A percentile compares a stretch with the other conserved stretches of the same genome.
Conservation (phyloP, 1,140 invertebrate species). For the Notospermus geniculatus region DNA sequence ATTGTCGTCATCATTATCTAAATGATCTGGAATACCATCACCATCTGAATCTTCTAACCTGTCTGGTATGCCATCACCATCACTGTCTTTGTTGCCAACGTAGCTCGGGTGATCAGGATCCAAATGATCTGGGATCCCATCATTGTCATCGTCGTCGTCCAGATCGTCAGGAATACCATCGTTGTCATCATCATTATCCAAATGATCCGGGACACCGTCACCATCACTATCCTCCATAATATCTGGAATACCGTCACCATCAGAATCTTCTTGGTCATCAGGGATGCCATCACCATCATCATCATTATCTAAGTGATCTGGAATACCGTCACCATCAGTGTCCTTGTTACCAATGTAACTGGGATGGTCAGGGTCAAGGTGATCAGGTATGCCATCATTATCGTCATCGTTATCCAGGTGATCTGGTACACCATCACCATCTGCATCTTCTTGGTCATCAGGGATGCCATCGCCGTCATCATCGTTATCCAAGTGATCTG, state of each 20-base stretch:
- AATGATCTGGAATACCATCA: constrained; percentile 39
- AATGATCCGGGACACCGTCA: constrained; percentile 28
- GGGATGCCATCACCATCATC: constrained; percentile 40
- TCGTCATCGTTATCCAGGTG: constrained; percentile 20
- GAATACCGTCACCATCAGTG: constrained; percentile 31
- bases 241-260: constrained; percentile 28
- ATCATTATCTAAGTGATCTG: constrained; percentile 25
- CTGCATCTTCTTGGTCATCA: constrained; percentile 38
- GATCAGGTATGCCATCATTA: constrained; percentile 39
- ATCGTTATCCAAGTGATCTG: constrained; percentile 33
- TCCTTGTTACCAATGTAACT: constrained; percentile 27
- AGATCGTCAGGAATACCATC: constrained; percentile 24
- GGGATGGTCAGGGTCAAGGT: constrained; percentile 26
- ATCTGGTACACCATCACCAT: constrained; percentile 26
- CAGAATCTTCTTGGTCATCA: constrained; percentile 33
- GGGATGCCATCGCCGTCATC: constrained; percentile 36
- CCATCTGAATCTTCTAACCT: constrained; percentile 29
- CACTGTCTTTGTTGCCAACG: constrained; percentile 22
- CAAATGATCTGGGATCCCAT: constrained; percentile 37
- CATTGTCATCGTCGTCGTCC: constrained; percentile 43
- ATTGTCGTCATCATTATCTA: constrained; percentile 39
- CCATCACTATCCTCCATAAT: constrained; percentile 32
- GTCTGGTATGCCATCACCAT: constrained; percentile 39
- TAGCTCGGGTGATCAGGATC: constrained; percentile 13
- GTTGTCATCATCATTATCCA: constrained; percentile 34